A percentile compares a stretch with the other conserved stretches of the same genome.
Evolutionary conservation across 2,888 invertebrate genomes (phyloP).

Genomic region (Neoscelio sp.): DNA sequence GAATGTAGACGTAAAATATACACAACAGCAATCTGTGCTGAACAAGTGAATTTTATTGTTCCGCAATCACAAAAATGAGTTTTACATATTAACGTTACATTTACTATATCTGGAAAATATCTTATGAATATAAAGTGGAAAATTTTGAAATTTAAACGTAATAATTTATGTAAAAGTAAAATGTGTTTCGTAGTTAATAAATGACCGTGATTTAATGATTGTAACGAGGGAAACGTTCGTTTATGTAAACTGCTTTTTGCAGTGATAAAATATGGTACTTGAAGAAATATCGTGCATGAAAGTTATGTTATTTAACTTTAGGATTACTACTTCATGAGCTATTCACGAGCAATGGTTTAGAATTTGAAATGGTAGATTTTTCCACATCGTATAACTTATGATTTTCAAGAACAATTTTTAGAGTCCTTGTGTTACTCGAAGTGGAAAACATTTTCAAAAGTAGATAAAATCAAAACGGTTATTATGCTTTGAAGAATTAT

Average conservation of each 20-base stretch:
- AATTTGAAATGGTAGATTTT: constrained; percentile 40
- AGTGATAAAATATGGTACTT: not conserved
- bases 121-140: constrained; percentile 40
- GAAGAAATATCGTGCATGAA: not conserved
- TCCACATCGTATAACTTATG: constrained; percentile 28
- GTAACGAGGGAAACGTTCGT: too few species aligned
- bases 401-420: constrained; percentile 20
- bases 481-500: too few species aligned
- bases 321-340: constrained; percentile 29
- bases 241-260: too few species aligned
- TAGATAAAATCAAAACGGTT: not conserved
- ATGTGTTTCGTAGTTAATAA: not conserved
- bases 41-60: constrained; percentile 48
- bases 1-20: constrained; percentile 25
- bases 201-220: too few species aligned
- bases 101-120: constrained; percentile 25
- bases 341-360: constrained; percentile 47
- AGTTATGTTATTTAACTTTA: constrained; percentile 19
- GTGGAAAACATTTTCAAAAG: not conserved
- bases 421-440: not conserved
- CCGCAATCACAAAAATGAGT: constrained; percentile 38
- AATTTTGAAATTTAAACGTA: not conserved
- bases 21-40: constrained; percentile 11
- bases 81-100: constrained; percentile 28
- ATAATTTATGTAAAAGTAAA: not conserved